Conservation (phyloP, 1,140 invertebrate genomes). For the Calephelis nemesis region DNA sequence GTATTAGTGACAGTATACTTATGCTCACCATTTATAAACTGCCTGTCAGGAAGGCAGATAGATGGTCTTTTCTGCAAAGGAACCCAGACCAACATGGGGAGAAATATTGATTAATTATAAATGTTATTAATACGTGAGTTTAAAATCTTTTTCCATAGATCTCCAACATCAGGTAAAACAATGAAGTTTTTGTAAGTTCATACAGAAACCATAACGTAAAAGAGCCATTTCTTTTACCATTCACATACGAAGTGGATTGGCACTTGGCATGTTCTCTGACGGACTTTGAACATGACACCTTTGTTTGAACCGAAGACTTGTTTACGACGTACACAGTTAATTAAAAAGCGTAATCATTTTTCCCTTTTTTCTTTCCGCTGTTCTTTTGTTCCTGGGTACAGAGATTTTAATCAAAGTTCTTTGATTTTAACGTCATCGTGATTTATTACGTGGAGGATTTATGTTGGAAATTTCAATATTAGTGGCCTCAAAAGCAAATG, state of each 20-base stretch:
- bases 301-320: conserved; percentile 14
- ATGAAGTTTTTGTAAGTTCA: not conserved
- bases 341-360: conserved; percentile 18
- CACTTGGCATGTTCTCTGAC: conserved; percentile 8
- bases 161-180: not conserved
- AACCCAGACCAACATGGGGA: no score
- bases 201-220: not conserved
- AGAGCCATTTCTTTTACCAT: not conserved
- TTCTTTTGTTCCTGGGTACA: not conserved
- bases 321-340: conserved; percentile 8
- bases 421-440: conserved; percentile 16
- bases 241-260: not conserved
- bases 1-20: no score
- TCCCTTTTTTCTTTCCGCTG: not conserved
- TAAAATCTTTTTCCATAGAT: no score
- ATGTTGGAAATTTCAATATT: not conserved
- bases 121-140: no score
- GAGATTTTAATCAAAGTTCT: conserved; percentile 10
- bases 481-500: not conserved
- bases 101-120: no score
- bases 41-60: no score
- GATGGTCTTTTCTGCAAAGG: no score
- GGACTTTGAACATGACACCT: conserved; percentile 10
- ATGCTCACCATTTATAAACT: no score
- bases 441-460: not conserved